phyloP scores from a whole-genome alignment of 2,113 vertebrate species.

The Ploceus nigricollis region DNA sequence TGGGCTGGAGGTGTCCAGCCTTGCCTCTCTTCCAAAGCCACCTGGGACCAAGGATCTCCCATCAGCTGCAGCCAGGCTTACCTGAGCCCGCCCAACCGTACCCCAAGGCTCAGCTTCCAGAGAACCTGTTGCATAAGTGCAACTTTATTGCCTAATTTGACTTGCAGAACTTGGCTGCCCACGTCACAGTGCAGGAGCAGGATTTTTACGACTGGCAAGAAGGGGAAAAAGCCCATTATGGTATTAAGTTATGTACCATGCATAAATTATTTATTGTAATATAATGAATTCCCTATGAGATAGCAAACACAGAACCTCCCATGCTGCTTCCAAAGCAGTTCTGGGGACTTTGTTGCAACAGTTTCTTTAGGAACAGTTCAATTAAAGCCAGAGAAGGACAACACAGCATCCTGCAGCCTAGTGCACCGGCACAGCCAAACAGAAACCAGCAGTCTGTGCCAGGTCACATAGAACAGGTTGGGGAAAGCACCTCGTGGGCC shows the following conservation, averaged over 20 bases:
- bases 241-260: constrained; percentile 6
- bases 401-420: fast-evolving
- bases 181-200: background rate
- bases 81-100: background rate
- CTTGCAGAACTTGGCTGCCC: constrained; percentile 4
- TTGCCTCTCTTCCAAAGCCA: background rate
- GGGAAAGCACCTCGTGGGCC: background rate
- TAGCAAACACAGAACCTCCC: background rate
- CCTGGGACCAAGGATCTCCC: background rate
- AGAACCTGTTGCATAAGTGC: constrained; percentile 34
- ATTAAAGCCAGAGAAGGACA: background rate
- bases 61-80: background rate
- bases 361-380: background rate
- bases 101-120: constrained; percentile 7
- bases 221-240: background rate
- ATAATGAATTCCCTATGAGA: constrained; percentile 31
- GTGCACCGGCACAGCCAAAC: background rate
- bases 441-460: background rate
- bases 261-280: constrained; percentile 48
- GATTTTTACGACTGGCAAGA: constrained; percentile 17
- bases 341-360: background rate
- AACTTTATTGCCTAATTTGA: constrained; percentile 14
- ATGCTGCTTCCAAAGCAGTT: background rate
- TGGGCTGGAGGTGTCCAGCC: background rate
- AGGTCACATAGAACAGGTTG: fast-evolving